phyloP scores from a whole-genome alignment of 2,797 vertebrate species.

The Linurgus olivaceus region DNA sequence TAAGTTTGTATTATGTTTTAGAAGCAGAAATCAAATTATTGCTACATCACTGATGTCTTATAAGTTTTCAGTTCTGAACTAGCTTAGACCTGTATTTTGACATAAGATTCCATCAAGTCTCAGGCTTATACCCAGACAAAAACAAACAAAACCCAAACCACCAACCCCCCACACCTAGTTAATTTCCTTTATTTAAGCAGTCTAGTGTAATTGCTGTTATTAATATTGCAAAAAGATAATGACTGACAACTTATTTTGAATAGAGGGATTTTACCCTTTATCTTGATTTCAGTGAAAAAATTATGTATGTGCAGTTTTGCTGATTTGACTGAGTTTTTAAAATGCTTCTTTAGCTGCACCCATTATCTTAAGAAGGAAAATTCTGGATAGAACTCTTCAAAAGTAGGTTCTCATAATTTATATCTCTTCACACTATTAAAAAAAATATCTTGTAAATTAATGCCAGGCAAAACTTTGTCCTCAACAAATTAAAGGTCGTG shows the following conservation, averaged over 20 bases:
- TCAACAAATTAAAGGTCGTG: not conserved
- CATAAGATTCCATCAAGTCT: not conserved
- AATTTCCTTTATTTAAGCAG: not conserved
- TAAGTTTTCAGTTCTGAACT: not conserved
- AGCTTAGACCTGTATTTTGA: not conserved
- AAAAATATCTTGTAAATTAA: not conserved
- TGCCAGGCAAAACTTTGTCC: not conserved
- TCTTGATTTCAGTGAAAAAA: not conserved
- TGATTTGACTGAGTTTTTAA: not conserved
- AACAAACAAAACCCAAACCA: not conserved
- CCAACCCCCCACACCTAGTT: rapidly evolving
- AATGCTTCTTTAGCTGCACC: rapidly evolving
- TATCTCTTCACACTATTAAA: not conserved
- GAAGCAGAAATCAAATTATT: not conserved
- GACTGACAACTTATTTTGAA: not conserved
- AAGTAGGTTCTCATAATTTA: not conserved
- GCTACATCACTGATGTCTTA: not conserved
- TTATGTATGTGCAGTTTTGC: not conserved
- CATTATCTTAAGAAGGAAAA: not conserved
- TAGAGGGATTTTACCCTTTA: rapidly evolving
- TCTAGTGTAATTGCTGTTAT: not conserved
- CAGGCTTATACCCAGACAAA: not conserved
- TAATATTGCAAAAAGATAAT: not conserved
- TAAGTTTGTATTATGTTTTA: not conserved
- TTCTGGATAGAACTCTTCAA: not conserved